Conservation (phyloP, 2,113 vertebrate genomes). For the Nerophis lumbriciformis region DNA sequence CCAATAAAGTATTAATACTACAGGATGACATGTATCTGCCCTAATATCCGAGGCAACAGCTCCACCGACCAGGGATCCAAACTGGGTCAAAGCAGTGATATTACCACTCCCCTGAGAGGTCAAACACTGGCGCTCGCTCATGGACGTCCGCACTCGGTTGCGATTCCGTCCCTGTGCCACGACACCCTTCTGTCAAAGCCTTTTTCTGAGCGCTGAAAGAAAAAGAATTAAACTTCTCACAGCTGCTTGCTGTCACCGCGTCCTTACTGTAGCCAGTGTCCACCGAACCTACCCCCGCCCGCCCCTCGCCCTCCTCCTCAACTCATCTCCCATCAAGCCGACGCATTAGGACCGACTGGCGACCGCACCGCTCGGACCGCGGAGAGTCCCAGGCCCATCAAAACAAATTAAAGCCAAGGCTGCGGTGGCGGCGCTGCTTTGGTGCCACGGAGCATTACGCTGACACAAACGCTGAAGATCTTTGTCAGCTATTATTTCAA, state of each 20-base stretch:
- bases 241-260: slow-evolving; percentile 69
- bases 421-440: slow-evolving; percentile 60
- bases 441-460: slow-evolving; percentile 71
- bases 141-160: slow-evolving; percentile 46
- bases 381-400: slow-evolving; percentile 67
- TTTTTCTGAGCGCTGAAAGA: background rate
- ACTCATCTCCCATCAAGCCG: slow-evolving; percentile 56
- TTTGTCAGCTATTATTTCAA: slow-evolving; percentile 76
- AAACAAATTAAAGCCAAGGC: slow-evolving; percentile 62
- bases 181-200: slow-evolving; percentile 60
- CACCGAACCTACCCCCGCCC: slow-evolving; percentile 31
- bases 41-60: no score
- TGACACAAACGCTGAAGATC: slow-evolving; percentile 63
- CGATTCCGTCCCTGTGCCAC: slow-evolving; percentile 48
- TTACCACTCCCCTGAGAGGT: slow-evolving; percentile 24
- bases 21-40: no score
- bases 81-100: slow-evolving; percentile 18
- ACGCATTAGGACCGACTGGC: slow-evolving; percentile 57
- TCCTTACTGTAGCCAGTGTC: slow-evolving; percentile 56
- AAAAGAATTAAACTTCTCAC: slow-evolving; percentile 57
- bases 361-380: slow-evolving; percentile 49
- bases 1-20: no score
- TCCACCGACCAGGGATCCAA: slow-evolving; percentile 19
- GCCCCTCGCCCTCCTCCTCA: background rate
- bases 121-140: slow-evolving; percentile 14